Conservation (phyloP, 2,113 vertebrate genomes). For the Oceanites oceanicus region DNA sequence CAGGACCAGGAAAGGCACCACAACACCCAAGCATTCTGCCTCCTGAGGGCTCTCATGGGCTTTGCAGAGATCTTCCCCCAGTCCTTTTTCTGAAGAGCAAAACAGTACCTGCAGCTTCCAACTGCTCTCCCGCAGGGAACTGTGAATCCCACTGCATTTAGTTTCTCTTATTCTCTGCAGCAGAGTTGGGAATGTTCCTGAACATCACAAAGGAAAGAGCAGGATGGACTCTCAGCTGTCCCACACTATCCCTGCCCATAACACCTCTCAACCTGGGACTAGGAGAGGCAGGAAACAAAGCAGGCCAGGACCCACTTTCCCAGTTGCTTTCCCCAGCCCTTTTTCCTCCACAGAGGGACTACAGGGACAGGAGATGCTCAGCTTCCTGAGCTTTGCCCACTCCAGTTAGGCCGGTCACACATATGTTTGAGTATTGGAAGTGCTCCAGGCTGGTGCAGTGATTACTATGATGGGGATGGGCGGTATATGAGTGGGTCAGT, state of each 20-base stretch:
- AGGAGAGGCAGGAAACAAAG: not conserved
- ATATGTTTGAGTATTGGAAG: not conserved
- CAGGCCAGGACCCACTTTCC: not conserved
- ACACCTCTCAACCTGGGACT: not conserved
- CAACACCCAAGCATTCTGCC: not conserved
- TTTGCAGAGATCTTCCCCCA: not conserved
- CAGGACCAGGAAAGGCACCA: not conserved
- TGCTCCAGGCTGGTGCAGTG: not conserved
- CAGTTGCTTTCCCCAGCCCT: not conserved
- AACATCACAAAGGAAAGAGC: not conserved
- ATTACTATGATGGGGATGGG: not conserved
- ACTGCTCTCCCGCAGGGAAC: not conserved
- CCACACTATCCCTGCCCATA: too few species aligned
- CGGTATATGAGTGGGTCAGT: too few species aligned
- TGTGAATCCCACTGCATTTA: not conserved
- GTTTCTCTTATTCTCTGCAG: not conserved
- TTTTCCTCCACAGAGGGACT: not conserved
- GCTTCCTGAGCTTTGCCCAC: not conserved
- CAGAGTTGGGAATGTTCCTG: not conserved
- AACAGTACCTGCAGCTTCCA: not conserved
- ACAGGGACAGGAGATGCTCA: not conserved
- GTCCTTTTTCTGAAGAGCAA: not conserved
- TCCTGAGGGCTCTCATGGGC: not conserved
- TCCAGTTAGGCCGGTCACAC: not conserved
- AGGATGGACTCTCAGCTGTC: not conserved